Evolutionary conservation across 2,113 vertebrate species (phyloP).

Genomic region (Urocolius indicus): DNA sequence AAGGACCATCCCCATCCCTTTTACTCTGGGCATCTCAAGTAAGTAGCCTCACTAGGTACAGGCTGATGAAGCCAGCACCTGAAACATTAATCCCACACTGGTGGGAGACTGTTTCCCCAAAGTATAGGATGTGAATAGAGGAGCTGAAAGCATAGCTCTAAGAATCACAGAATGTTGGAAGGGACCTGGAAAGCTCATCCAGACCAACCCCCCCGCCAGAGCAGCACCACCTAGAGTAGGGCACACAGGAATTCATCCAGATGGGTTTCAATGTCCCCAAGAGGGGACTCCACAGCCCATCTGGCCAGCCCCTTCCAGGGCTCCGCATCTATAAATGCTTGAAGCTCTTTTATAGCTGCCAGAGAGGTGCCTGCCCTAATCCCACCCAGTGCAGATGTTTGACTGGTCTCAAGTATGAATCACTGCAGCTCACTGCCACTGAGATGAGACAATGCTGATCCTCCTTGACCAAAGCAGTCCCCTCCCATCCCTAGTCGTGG

Average conservation of each 20-base stretch:
- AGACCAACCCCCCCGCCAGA: too few relatives aligned
- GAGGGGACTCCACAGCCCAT: too few relatives aligned
- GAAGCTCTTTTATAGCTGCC: background rate
- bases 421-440: fast-evolving
- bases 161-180: background rate
- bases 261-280: too few relatives aligned
- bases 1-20: background rate
- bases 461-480: background rate
- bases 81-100: background rate
- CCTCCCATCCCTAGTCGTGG: fast-evolving
- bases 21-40: background rate
- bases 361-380: fast-evolving
- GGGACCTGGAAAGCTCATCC: too few relatives aligned
- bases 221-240: too few relatives aligned
- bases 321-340: background rate
- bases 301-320: too few relatives aligned
- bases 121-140: background rate
- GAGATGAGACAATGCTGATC: background rate
- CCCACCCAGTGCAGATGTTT: fast-evolving
- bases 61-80: background rate
- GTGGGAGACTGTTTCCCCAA: background rate
- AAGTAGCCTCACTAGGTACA: too few relatives aligned
- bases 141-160: background rate
- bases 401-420: background rate
- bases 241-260: too few relatives aligned